Base-by-base conservation (phyloP, 2,797 vertebrate genomes). In the Sebastes nivosus region DNA sequence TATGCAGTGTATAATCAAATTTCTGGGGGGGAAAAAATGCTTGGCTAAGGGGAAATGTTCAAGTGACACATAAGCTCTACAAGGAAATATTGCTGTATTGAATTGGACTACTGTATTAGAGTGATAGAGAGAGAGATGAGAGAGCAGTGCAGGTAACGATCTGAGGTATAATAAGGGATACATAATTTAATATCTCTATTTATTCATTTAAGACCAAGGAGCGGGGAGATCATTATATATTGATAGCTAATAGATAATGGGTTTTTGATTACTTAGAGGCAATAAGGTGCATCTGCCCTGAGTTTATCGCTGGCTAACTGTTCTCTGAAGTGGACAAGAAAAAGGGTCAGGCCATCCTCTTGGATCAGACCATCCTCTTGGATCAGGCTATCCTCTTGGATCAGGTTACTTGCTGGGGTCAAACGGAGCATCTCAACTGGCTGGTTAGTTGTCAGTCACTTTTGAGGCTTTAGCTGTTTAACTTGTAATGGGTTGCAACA, bases 1-100 rank as follows among this genome's bases (percentile, higher is more conserved):
- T 88, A 93, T 91, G 88, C 90, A 88, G 78, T 25, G 75, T 68
- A 87, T 93, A 94, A 94, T 94, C 87, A 91, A 80, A 90, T 95
- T 93, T 92, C 87, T 75, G 72, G 8, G 3, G 3, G 18, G 13
- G 0, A 11, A 81, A 81, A 92, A 88, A 38, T 16, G 89, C 92
- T 92, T 89, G 65, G 84, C 81, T 92, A 88, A 90, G 87, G 87
- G 85, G 67, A 91, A 91, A 84, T 80, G 63, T 71, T 83, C 60
- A 85, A 77, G 58, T 75, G 80, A 91, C 87, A 89, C 75, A 86
- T 58, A 74, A 75, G 75, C 67, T 88, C 42, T 55, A 54, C 6
- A 27, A 81, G 80, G 71, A 88, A 90, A 90, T 84, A 92, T 82
- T 63, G 77, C 55, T 54, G 52, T 76, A 85, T 79, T 81, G 80